A percentile compares a stretch with the other conserved stretches of the same genome.
These are phyloP conservation scores for Ichneumon xanthorius DNA, from an alignment of 2,888 invertebrate genomes.

Conservation along the genomic window DNA sequence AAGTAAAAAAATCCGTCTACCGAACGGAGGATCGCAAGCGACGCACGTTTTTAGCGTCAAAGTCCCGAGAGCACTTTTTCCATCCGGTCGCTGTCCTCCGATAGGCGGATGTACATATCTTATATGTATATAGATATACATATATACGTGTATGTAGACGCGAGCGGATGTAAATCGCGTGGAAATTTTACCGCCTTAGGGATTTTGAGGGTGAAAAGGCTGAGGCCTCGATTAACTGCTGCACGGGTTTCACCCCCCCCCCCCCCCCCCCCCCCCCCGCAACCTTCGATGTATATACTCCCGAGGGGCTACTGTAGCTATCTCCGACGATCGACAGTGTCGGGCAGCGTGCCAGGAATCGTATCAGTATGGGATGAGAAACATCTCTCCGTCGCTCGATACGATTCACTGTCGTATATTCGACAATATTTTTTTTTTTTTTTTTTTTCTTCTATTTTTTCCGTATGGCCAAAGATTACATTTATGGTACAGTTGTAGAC, in stretches of 20 bases:
- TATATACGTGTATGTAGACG: neutral
- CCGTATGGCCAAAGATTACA: too few relatives aligned
- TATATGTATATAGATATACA: neutral
- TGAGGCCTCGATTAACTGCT: constrained; percentile 62
- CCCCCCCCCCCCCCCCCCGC: neutral
- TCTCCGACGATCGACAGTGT: constrained; percentile 45
- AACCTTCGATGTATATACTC: constrained; percentile 26
- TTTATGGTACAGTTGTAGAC: too few relatives aligned
- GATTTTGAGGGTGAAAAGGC: constrained; percentile 52
- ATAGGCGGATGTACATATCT: neutral
- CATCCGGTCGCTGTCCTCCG: constrained; percentile 47
- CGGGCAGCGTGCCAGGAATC: constrained; percentile 60
- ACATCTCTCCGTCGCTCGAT: constrained; percentile 52
- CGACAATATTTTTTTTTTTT: neutral
- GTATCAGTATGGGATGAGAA: constrained; percentile 57
- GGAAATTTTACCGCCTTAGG: constrained; percentile 59
- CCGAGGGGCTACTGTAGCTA: constrained; percentile 26
- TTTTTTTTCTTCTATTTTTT: neutral
- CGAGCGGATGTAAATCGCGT: constrained; percentile 54
- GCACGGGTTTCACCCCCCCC: constrained; percentile 50
- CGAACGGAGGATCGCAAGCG: too few relatives aligned
- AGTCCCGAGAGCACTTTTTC: constrained; percentile 28
- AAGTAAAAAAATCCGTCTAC: too few relatives aligned
- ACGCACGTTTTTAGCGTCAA: constrained; percentile 11
- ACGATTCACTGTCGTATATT: constrained; percentile 30